Evolutionary conservation across 92 coral and sea anemone species (phyloP).

Genomic region (Epizoanthus scotinus): DNA sequence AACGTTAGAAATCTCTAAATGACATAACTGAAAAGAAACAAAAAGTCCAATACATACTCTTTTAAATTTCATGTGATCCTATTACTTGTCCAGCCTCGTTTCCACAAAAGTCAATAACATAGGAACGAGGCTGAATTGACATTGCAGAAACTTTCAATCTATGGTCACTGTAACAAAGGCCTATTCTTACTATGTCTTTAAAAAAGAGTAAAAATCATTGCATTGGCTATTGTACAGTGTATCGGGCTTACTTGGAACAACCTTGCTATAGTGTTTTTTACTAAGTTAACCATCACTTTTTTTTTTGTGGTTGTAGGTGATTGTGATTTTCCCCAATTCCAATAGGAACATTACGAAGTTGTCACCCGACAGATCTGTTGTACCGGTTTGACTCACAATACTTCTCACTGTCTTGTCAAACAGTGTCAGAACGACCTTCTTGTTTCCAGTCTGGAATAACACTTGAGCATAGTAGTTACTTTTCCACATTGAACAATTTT

Average conservation of each 20-base stretch:
- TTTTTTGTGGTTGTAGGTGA: neutral
- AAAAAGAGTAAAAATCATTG: neutral
- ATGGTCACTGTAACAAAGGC: neutral
- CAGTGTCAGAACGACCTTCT: neutral
- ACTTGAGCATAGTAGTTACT: neutral
- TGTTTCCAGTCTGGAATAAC: constrained; percentile 10
- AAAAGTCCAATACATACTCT: no score
- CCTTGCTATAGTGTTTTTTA: constrained; percentile 1
- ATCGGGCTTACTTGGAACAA: neutral
- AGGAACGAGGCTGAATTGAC: no score
- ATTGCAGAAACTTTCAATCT: no score
- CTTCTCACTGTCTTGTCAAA: neutral
- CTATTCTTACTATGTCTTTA: neutral
- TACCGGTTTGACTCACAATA: no score
- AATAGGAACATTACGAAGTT: neutral
- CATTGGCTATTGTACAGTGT: neutral
- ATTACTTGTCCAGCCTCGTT: no score
- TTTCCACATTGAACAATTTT: constrained; percentile 13
- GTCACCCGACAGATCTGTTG: no score
- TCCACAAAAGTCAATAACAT: no score
- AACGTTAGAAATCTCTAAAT: no score
- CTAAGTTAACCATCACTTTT: constrained; percentile 6
- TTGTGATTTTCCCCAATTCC: constrained; percentile 1
- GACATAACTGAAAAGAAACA: no score
- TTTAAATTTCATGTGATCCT: no score